Base-by-base conservation (phyloP, 2,113 vertebrate species). In the Lophura nycthemera region DNA sequence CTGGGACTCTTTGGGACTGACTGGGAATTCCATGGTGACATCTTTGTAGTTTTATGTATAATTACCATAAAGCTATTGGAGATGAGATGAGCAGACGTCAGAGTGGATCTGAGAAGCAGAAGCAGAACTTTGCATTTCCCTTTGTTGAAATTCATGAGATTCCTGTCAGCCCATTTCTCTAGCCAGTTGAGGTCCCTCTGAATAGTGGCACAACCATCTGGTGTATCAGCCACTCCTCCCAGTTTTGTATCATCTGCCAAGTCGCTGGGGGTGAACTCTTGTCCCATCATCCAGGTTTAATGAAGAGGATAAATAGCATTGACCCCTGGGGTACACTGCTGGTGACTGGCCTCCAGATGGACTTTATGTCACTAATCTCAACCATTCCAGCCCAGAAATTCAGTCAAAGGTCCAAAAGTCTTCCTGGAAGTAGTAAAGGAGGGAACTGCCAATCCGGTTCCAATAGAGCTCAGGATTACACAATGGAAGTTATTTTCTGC, bases 111-210 rank as follows among this genome's bases (percentile, higher is more conserved):
- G 34, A 79, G 89, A 60, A 90, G 67, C 84, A 54, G 70, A 82
- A 65, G 48, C 54, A 57, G 48, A 95, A 54, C 30, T 92, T 79
- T 76, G 38, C 82, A 48, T 89, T 96, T 95, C 12, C 48, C 78
- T 86, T 95, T 95, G 84, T 85, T 83, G 88, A 85, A 94, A 85
- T 96, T 92, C 40, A 92, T 89, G 90, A 94, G 78, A 85, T 91
- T 80, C 78, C 78, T 34, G 15, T 32, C 21, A 5, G 50, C 48
- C 43, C 36, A 47, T 91, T 95, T 85, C 87, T 92, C 22, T 40
- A 70, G 48, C 71, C 70, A 56, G 42, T 86, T 29, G 38, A 82
- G 61, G 40, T 92, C 63, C 63, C 54, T 43, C 43, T 96, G 93
- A 95, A 94, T 91, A 89, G 77, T 59, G 89, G 54, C 74, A 89